Evolutionary conservation across 1,140 invertebrate genomes (phyloP).

Genomic region (Diploscapter pachys): DNA sequence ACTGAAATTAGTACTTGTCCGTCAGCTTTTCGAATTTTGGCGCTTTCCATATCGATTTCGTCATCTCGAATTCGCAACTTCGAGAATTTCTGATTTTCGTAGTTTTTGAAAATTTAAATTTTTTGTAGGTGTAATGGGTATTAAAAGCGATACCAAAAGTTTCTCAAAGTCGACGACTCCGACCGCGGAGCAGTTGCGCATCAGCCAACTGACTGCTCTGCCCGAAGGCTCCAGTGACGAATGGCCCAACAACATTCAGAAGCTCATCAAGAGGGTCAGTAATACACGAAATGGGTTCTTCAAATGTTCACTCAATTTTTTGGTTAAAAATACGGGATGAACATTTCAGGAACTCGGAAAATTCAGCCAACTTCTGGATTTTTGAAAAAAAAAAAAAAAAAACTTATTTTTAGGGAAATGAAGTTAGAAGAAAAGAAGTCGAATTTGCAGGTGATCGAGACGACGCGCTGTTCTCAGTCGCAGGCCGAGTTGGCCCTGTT

Average conservation of each 20-base stretch:
- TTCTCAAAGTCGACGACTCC: no score
- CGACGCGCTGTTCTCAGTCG: conserved; percentile 28
- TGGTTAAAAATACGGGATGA: not conserved
- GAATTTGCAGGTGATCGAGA: conserved; percentile 26
- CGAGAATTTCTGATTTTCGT: no score
- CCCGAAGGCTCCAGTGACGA: not conserved
- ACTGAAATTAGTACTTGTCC: no score
- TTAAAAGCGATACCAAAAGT: no score
- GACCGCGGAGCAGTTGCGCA: no score
- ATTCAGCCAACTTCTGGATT: not conserved
- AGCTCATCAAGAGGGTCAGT: conserved; percentile 27
- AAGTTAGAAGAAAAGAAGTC: not conserved
- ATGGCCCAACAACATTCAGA: conserved; percentile 13
- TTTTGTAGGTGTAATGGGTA: no score
- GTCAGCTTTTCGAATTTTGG: no score
- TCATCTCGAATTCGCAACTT: no score
- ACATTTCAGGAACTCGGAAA: not conserved
- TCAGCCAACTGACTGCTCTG: no score
- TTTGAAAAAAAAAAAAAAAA: not conserved
- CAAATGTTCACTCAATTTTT: not conserved
- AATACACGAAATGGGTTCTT: not conserved
- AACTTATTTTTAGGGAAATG: not conserved
- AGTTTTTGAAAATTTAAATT: no score
- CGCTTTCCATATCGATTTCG: no score
- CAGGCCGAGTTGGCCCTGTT: conserved; percentile 33